Evolutionary conservation across 2,113 vertebrate species (phyloP).

Genomic region (Rhizomys pruinosus): DNA sequence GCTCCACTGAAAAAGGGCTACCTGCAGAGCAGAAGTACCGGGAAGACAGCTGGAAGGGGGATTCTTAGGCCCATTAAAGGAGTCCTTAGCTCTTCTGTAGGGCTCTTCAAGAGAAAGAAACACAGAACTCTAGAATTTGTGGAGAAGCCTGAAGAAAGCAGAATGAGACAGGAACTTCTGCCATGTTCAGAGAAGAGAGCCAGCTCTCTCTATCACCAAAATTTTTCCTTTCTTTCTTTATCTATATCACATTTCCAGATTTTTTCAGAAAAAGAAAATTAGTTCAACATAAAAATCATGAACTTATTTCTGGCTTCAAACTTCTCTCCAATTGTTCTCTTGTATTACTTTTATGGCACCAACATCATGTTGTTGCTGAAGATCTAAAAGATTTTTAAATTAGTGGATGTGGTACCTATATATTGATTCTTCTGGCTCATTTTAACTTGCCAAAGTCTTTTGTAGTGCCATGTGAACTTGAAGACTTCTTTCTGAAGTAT

Average conservation of each 20-base stretch:
- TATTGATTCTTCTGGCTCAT: neutral
- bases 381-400: neutral
- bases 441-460: neutral
- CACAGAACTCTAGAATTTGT: neutral
- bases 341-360: neutral
- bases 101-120: neutral
- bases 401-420: too few species aligned
- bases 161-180: too few species aligned
- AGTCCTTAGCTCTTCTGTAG: neutral
- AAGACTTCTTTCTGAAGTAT: neutral
- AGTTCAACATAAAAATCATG: neutral
- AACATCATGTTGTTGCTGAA: neutral
- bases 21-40: too few species aligned
- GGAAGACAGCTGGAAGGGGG: neutral
- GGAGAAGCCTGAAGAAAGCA: neutral
- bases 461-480: too few species aligned
- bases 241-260: too few species aligned
- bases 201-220: neutral
- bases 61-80: too few species aligned
- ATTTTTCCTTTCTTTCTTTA: neutral
- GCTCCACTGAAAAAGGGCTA: neutral
- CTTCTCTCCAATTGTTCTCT: neutral
- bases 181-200: too few species aligned
- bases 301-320: neutral
- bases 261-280: too few species aligned